phyloP scores from a whole-genome alignment of 2,888 invertebrate species.

The Plagiodera versicolora region DNA sequence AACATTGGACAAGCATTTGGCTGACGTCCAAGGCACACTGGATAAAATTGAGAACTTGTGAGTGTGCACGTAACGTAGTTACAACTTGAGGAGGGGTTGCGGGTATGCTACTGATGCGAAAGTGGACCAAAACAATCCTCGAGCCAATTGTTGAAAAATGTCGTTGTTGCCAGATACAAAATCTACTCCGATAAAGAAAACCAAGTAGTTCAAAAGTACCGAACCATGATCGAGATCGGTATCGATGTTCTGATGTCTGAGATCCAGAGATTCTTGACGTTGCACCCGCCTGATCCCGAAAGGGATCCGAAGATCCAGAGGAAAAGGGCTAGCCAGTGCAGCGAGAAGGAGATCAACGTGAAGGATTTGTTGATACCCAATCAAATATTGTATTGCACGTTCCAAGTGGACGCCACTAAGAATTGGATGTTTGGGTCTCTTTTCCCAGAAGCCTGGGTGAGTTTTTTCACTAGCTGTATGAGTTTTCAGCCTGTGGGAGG shows the following conservation, averaged over 20 bases:
- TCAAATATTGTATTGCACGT: constrained; percentile 41
- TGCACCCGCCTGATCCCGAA: constrained; percentile 35
- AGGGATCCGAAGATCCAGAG: constrained; percentile 39
- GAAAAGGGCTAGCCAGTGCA: constrained; percentile 37
- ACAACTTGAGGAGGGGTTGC: too few species aligned
- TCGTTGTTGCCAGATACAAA: constrained; percentile 21
- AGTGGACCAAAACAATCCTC: too few species aligned
- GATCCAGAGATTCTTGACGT: constrained; percentile 39
- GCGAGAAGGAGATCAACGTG: constrained; percentile 23
- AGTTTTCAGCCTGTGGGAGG: constrained; percentile 42
- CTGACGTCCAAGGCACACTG: constrained; percentile 30
- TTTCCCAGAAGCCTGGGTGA: too few species aligned
- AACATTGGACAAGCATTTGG: constrained; percentile 32
- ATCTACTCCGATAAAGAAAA: constrained; percentile 34
- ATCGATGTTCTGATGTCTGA: constrained; percentile 41
- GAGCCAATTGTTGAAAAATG: too few species aligned
- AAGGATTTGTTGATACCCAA: constrained; percentile 37
- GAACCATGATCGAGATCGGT: constrained; percentile 28
- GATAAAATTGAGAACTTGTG: constrained; percentile 36
- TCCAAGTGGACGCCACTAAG: constrained; percentile 42
- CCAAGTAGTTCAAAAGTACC: constrained; percentile 37
- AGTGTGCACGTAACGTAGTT: constrained; percentile 9
- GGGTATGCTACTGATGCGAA: too few species aligned
- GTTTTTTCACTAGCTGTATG: too few species aligned
- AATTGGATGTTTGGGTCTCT: constrained; percentile 51